phyloP scores from a whole-genome alignment of 2,888 invertebrate genomes.

The Lithodes maja region DNA sequence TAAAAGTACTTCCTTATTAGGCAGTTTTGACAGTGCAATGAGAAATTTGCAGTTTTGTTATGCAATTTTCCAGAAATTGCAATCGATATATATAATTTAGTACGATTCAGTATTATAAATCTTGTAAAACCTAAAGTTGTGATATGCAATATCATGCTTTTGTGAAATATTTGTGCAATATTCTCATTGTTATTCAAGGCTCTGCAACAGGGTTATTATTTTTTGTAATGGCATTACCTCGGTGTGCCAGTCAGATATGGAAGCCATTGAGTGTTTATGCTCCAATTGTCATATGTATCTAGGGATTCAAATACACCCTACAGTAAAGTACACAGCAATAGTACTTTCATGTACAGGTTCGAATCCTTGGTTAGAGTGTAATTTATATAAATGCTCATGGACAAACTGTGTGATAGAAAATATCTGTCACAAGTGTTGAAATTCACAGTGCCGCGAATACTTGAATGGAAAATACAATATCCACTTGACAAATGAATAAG shows the following conservation, averaged over 20 bases:
- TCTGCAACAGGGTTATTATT: constrained; percentile 7
- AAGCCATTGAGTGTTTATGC: background rate
- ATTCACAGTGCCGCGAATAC: too few relatives aligned
- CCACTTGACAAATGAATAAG: too few relatives aligned
- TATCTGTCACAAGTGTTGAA: too few relatives aligned
- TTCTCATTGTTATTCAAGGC: constrained; percentile 8
- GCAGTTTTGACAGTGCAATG: constrained; percentile 15
- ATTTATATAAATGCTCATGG: too few relatives aligned
- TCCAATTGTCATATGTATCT: background rate
- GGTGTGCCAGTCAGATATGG: background rate
- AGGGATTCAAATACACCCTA: too few relatives aligned
- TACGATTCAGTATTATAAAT: background rate
- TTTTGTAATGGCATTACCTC: background rate
- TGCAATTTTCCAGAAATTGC: constrained; percentile 14
- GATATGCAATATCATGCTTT: constrained; percentile 18
- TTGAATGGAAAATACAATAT: too few relatives aligned
- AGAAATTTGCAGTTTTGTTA: background rate
- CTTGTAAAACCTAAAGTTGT: background rate
- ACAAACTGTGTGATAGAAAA: too few relatives aligned
- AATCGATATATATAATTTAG: background rate
- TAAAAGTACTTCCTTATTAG: background rate
- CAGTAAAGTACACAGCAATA: too few relatives aligned
- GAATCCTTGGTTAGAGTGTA: too few relatives aligned
- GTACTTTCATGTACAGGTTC: too few relatives aligned
- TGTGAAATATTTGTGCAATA: constrained; percentile 24